Evolutionary conservation across 2,113 vertebrate genomes (phyloP), one percentile per base, ranked within the genome.

Genomic region (Bos indicus): DNA sequence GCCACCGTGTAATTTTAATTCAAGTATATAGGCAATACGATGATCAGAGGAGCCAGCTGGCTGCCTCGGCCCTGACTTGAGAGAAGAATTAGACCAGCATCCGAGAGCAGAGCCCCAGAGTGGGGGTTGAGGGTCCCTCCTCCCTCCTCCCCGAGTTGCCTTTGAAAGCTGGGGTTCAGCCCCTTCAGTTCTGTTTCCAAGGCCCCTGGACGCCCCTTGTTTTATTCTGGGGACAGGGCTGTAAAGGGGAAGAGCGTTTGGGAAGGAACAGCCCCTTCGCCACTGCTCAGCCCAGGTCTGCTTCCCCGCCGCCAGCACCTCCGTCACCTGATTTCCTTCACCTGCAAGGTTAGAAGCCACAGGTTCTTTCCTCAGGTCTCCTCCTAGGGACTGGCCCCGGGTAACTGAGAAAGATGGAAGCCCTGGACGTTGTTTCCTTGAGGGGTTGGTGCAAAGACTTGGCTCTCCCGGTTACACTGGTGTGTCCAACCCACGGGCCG

Each of bases 1-100:
- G 96, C 98, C 98, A 88, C 98, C 94, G 1, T 91, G 0, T 94
- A 94, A 98, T 98, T 98, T 98, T 98, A 85, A 97, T 97, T 98
- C 92, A 92, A 83, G 89, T 98, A 92, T 97, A 96, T 74, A 95
- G 96, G 98, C 98, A 98, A 94, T 98, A 98, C 17, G 25, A 80
- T 52, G 48, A 82, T 51, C 77, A 7, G 82, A 95, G 59, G 92
- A 0, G 3, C 84, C 67, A 36, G 78, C 1, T 25, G 90, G 83
- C 85, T 94, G 77, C 97, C 96, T 91, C 60, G 6, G 6, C 48
- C 1, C 2, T 0, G 77, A 80, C 93, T 92, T 25, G 48, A 82
- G 16, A 94, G 4, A 84, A 36, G 94, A 90, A 94, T 92, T 87
- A 88, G 93, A 97, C 94, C 98, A 98, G 97, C 96, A 91, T 88